phyloP scores from a whole-genome alignment of 2,888 invertebrate species.

The Lamellibrachia columna region DNA sequence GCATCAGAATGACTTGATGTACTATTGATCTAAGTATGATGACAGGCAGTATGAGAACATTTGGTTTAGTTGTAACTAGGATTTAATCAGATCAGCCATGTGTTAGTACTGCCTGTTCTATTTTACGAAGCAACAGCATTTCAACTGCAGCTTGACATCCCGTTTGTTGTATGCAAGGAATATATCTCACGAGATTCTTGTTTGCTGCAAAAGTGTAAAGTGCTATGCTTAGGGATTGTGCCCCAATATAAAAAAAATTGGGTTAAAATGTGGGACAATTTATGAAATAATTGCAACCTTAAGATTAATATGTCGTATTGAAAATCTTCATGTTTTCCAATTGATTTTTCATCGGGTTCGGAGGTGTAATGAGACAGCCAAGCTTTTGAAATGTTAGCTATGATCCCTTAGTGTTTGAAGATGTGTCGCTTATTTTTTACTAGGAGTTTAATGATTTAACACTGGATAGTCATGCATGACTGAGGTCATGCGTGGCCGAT shows the following conservation, averaged over 20 bases:
- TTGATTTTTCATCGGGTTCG: background rate
- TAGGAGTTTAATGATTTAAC: background rate
- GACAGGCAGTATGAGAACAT: background rate
- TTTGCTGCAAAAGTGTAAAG: background rate
- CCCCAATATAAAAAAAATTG: background rate
- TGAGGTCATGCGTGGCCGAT: background rate
- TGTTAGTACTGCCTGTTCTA: background rate
- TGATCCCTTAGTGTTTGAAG: background rate
- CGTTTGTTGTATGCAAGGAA: background rate
- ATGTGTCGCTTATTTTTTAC: background rate
- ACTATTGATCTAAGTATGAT: background rate
- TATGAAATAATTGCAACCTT: background rate
- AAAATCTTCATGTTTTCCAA: no score
- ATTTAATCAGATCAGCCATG: background rate
- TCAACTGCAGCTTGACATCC: background rate
- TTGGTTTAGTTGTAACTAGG: background rate
- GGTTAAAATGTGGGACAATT: background rate
- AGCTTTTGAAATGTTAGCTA: background rate
- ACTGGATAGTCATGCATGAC: conserved; percentile 11
- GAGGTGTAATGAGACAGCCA: background rate
- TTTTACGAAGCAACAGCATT: background rate
- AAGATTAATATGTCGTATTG: no score
- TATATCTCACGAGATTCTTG: background rate
- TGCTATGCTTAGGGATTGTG: background rate
- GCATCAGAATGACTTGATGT: background rate